Conservation (phyloP, 2,888 invertebrate genomes). For the Cremastinae sp. region DNA sequence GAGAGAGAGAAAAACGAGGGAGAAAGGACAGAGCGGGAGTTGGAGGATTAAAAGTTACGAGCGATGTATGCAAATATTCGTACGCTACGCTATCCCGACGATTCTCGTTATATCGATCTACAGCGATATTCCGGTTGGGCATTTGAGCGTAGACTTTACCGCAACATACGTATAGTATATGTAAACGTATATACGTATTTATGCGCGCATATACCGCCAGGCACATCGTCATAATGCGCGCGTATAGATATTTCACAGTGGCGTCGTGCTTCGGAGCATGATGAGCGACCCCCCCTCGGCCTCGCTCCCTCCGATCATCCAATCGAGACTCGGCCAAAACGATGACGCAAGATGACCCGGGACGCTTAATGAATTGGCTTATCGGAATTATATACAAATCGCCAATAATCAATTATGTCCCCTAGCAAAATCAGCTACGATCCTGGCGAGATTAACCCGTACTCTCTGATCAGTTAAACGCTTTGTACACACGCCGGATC, state of each 20-base stretch:
- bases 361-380: slow-evolving; percentile 68
- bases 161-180: slow-evolving; percentile 24
- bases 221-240: not conserved
- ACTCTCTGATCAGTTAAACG: slow-evolving; percentile 7
- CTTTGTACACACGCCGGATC: not conserved
- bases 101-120: slow-evolving; percentile 51
- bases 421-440: slow-evolving; percentile 52
- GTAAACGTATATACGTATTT: not conserved
- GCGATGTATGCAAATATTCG: slow-evolving; percentile 57
- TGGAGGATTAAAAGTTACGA: slow-evolving; percentile 51
- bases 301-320: slow-evolving; percentile 20
- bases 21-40: slow-evolving; percentile 41
- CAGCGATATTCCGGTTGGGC: slow-evolving; percentile 48
- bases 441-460: slow-evolving; percentile 55
- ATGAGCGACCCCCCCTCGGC: slow-evolving; percentile 27
- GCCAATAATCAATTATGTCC: slow-evolving; percentile 72
- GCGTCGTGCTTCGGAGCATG: slow-evolving; percentile 22
- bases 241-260: slow-evolving; percentile 24
- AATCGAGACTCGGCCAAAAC: slow-evolving; percentile 50
- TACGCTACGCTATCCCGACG: slow-evolving; percentile 37
- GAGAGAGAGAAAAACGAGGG: slow-evolving; percentile 11
- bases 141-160: slow-evolving; percentile 34
- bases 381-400: slow-evolving; percentile 71
- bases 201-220: slow-evolving; percentile 1
- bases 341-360: slow-evolving; percentile 65